Percentiles rank a stretch among this genome's conserved stretches.
phyloP scores from a whole-genome alignment of 2,797 vertebrate genomes.

The Sebastolobus alascanus region DNA sequence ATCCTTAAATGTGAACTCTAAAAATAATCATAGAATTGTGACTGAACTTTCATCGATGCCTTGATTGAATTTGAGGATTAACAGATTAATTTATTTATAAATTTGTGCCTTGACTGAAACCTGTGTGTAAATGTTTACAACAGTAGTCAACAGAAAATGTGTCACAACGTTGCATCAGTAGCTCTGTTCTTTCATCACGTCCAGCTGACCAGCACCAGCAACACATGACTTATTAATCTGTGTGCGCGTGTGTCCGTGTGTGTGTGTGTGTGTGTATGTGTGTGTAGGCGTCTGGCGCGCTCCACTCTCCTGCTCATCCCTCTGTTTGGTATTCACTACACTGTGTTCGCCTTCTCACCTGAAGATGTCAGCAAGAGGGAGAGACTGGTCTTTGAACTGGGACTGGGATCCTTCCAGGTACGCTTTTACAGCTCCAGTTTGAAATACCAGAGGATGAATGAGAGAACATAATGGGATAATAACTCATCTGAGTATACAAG shows the following conservation, averaged over 20 bases:
- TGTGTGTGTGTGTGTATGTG: conserved; percentile 46
- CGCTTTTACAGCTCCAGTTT: background rate
- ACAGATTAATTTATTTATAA: background rate
- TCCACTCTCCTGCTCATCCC: conserved; percentile 98
- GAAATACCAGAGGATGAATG: conserved; percentile 3
- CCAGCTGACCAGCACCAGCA: conserved; percentile 21
- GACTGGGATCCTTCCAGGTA: conserved; percentile 98
- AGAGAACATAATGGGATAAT: background rate
- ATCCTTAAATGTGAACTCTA: background rate
- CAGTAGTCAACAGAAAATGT: conserved; percentile 22
- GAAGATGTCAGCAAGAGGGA: conserved; percentile 97
- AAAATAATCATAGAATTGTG: background rate
- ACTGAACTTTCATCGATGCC: background rate
- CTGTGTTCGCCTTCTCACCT: conserved; percentile 97
- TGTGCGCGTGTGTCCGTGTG: conserved; percentile 40
- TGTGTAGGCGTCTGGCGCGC: conserved; percentile 92
- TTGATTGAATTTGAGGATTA: background rate
- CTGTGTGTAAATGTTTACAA: background rate
- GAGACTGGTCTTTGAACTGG: conserved; percentile 96
- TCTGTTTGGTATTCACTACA: conserved; percentile 98
- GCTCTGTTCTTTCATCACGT: conserved; percentile 49
- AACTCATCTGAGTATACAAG: conserved; percentile 11
- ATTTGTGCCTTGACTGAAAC: background rate
- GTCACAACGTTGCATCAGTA: conserved; percentile 57
- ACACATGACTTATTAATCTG: conserved; percentile 25